phyloP scores from a whole-genome alignment of 2,888 invertebrate species.

The Linnaemya vulpina region DNA sequence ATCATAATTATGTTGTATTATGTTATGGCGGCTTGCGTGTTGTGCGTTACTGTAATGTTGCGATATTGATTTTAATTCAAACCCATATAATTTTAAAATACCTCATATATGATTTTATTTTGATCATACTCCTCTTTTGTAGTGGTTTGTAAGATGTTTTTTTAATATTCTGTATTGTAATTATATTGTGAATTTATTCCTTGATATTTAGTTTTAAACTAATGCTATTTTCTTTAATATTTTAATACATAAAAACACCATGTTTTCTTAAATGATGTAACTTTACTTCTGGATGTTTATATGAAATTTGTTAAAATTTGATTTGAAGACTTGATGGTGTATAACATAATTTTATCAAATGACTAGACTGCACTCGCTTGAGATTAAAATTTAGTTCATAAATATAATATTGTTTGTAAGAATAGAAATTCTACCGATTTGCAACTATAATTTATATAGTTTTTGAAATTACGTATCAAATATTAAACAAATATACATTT shows the following conservation, averaged over 20 bases:
- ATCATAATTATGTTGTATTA: slow-evolving; percentile 31
- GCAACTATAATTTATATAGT: no score
- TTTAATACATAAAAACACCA: slow-evolving; percentile 23
- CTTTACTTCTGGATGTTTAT: slow-evolving; percentile 7
- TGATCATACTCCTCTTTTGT: slow-evolving; percentile 59
- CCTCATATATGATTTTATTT: slow-evolving; percentile 57
- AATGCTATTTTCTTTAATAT: slow-evolving; percentile 19
- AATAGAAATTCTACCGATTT: no score
- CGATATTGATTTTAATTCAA: slow-evolving; percentile 30
- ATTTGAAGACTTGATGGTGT: neutral
- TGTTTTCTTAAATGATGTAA: neutral
- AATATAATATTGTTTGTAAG: no score
- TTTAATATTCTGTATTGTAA: slow-evolving; percentile 18
- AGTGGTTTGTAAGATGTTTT: slow-evolving; percentile 70
- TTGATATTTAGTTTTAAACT: slow-evolving; percentile 21
- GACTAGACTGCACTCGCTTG: no score
- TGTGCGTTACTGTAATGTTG: slow-evolving; percentile 42
- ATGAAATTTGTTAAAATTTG: slow-evolving; percentile 36
- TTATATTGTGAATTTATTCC: slow-evolving; percentile 53
- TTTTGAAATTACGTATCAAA: no score
- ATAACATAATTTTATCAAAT: no score
- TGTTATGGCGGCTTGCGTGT: slow-evolving; percentile 63
- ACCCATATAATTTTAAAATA: slow-evolving; percentile 52
- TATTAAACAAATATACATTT: no score
- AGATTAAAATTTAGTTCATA: no score